Evolutionary conservation across 2,113 vertebrate genomes (phyloP).

Genomic region (Dicaeum eximium): DNA sequence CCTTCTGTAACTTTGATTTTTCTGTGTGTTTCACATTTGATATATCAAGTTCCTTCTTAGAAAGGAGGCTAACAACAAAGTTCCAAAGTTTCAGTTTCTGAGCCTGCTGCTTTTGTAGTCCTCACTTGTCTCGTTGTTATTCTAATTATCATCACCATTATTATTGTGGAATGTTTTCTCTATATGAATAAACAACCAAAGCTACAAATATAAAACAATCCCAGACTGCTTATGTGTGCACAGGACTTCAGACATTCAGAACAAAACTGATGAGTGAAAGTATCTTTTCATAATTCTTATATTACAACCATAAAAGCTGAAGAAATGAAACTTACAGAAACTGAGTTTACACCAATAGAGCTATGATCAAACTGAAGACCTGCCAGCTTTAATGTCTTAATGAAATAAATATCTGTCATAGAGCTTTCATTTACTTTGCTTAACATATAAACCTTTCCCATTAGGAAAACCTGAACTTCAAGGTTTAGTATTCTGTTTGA

Average conservation of each 20-base stretch:
- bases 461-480: slow-evolving; percentile 2
- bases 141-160: neutral
- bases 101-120: neutral
- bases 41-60: neutral
- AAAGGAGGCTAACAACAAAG: neutral
- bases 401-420: neutral
- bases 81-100: neutral
- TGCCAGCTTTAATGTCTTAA: slow-evolving; percentile 7
- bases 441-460: neutral
- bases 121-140: neutral
- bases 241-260: neutral
- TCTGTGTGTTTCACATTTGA: neutral
- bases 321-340: slow-evolving; percentile 2
- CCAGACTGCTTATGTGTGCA: neutral
- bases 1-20: neutral
- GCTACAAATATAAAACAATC: neutral
- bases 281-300: neutral
- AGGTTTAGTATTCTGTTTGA: neutral
- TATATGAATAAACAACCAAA: neutral
- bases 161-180: neutral
- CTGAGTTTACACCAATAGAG: neutral
- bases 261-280: neutral
- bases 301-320: neutral
- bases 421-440: neutral
- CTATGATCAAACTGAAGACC: neutral